Conservation (phyloP, 2,888 invertebrate genomes). For the Habrosyne pyritoides region DNA sequence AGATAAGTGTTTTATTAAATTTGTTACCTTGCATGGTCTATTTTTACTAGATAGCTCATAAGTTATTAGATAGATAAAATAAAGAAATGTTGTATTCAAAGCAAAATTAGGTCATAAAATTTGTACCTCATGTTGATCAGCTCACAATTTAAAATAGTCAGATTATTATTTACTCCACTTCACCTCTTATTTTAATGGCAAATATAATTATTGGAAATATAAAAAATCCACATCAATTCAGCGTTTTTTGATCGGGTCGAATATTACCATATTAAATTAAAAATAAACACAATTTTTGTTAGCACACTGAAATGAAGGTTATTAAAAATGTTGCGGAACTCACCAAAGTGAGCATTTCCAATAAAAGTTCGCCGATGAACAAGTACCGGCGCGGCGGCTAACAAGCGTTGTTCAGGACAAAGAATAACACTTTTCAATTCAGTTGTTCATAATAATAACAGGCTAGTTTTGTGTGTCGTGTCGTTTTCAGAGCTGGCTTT, state of each 20-base stretch:
- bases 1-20: neutral
- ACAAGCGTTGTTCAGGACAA: slow-evolving; percentile 30
- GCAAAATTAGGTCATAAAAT: too few relatives aligned
- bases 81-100: too few relatives aligned
- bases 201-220: too few relatives aligned
- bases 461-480: slow-evolving; percentile 19
- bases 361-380: slow-evolving; percentile 31
- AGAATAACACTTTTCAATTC: slow-evolving; percentile 36
- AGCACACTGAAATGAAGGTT: neutral
- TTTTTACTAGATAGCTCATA: too few relatives aligned
- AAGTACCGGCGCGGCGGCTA: slow-evolving; percentile 18
- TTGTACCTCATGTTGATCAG: too few relatives aligned
- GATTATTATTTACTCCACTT: too few relatives aligned
- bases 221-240: too few relatives aligned
- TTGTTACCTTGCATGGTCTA: neutral
- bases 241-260: too few relatives aligned
- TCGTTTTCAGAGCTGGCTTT: slow-evolving; percentile 16
- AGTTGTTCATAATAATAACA: slow-evolving; percentile 31
- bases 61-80: too few relatives aligned
- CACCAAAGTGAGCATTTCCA: slow-evolving; percentile 23
- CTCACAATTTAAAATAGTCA: too few relatives aligned
- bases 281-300: neutral
- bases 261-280: neutral
- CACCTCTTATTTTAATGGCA: too few relatives aligned
- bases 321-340: neutral